Evolutionary conservation across 2,888 invertebrate species (phyloP).

Genomic region (Macaria liturata): DNA sequence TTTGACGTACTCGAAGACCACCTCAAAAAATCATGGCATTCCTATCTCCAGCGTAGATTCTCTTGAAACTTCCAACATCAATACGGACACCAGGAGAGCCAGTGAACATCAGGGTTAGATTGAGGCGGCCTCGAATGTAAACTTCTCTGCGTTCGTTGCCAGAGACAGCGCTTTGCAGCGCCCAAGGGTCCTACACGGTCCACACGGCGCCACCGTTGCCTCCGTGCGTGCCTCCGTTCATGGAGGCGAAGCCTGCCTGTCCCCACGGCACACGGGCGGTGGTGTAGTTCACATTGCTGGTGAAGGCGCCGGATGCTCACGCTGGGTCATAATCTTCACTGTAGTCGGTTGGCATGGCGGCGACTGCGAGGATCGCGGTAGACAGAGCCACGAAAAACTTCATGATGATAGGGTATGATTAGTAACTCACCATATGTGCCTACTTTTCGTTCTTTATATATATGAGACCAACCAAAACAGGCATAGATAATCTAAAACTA

Average conservation of each 20-base stretch:
- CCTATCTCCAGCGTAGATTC: conserved; percentile 16
- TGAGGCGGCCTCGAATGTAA: conserved; percentile 15
- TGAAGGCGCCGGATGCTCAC: conserved; percentile 1
- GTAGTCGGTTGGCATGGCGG: conserved; percentile 11
- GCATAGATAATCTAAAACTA: too few relatives aligned
- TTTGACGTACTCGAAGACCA: conserved; percentile 9
- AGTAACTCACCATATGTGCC: background rate
- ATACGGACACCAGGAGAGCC: conserved; percentile 23
- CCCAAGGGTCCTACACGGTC: conserved; percentile 25
- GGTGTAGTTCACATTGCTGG: conserved; percentile 1
- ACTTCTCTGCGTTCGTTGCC: conserved; percentile 12
- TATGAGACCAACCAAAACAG: too few relatives aligned
- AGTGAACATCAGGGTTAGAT: conserved; percentile 20
- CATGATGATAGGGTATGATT: conserved; percentile 4
- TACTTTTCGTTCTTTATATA: conserved; percentile 4
- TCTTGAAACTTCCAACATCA: conserved; percentile 14
- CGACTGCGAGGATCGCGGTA: conserved; percentile 5
- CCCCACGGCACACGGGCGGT: conserved; percentile 4
- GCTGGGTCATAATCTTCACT: conserved; percentile 3
- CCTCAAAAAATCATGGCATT: conserved; percentile 21
- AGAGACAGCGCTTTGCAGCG: conserved; percentile 15
- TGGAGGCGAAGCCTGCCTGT: conserved; percentile 14
- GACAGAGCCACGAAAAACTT: conserved; percentile 6
- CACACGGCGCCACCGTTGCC: conserved; percentile 21
- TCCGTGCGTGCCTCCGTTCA: conserved; percentile 13